Base-by-base conservation (phyloP, 2,797 vertebrate species). In the Sebastes vulpes region DNA sequence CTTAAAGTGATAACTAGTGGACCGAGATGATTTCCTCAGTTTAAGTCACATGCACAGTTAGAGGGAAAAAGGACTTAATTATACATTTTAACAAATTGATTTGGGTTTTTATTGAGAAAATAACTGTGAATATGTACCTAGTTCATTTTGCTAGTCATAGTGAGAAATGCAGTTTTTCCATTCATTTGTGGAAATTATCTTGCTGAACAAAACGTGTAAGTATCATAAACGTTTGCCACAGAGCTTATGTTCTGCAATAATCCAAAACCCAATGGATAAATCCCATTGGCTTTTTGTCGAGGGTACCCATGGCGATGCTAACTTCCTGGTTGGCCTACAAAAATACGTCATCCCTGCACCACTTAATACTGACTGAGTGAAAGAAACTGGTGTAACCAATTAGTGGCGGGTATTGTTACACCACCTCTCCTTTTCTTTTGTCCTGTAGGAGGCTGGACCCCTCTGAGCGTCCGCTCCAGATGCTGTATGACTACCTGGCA, bases 401-500 rank as follows among this genome's bases (percentile, higher is more conserved):
- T 38, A 59, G 6, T 65, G 56, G 4, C 9, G 1, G 28, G 2
- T 9, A 20, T 50, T 72, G 29, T 77, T 28, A 70, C 32, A 48
- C 9, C 35, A 28, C 25, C 26, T 74, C 29, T 68, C 11, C 14
- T 79, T 52, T 59, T 53, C 54, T 50, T 72, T 21, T 81, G 64
- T 81, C 76, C 48, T 80, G 52, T 89, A 99, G 98, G 97, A 98
- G 97, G 83, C 92, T 99, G 94, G 97, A 97, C 57, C 92, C 97
- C 48, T 87, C 95, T 8, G 98, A 99, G 82, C 94, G 93, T 38
- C 98, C 98, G 10, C 97, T 99, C 80, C 97, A 97, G 92, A 98
- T 99, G 86, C 96, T 99, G 70, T 98, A 98, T 53, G 96, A 98
- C 90, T 99, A 99, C 95, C 95, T 99, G 89, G 83, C 95, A 29